Evolutionary conservation across 2,888 invertebrate species (phyloP), one percentile per base, ranked within the genome.

Genomic region (Rutpela maculata): DNA sequence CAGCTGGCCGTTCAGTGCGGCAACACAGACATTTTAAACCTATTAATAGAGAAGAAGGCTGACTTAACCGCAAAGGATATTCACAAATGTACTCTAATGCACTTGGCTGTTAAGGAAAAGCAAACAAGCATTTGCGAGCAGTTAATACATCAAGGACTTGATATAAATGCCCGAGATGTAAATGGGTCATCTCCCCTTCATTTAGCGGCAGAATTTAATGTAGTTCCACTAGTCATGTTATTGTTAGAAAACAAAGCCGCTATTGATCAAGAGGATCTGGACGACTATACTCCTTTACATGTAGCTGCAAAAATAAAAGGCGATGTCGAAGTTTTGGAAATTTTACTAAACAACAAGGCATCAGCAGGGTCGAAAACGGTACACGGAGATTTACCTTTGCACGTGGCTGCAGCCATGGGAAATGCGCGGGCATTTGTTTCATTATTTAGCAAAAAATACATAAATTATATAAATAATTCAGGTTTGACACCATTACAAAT

Each of bases 211-310:
- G 80, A 83, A 59, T 63, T 50, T 12, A 82, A 84, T 72, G n/a
- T 63, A 19, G 12, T 71, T 11, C 74, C 80, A 11, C 59, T 85
- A 7, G 76, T 82, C 12, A 57, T 74, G 56, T 62, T 85, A 15
- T 63, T 86, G 1, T 60, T 83, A 4, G 63, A 83, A 11, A 79
- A 82, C 57, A 71, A 78, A 55, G 84, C 84, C 2, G 79, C 83
- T 60, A 60, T 85, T 22, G 77, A 85, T 76, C 55, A 72, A 17
- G 59, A 63, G 9, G 85, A 86, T 70, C 43, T 59, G 9, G 85
- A 86, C 50, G 80, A 80, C 43, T 85, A 86, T 73, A 83, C 85
- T 10, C 82, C 85, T 9, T 70, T 86, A 7, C 84, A 85, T 62
- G 59, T 81, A 17, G 85, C 85, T 10, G 82, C 84, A 15, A 79